Base-by-base conservation (phyloP, 2,113 vertebrate genomes). In the Gobius niger region DNA sequence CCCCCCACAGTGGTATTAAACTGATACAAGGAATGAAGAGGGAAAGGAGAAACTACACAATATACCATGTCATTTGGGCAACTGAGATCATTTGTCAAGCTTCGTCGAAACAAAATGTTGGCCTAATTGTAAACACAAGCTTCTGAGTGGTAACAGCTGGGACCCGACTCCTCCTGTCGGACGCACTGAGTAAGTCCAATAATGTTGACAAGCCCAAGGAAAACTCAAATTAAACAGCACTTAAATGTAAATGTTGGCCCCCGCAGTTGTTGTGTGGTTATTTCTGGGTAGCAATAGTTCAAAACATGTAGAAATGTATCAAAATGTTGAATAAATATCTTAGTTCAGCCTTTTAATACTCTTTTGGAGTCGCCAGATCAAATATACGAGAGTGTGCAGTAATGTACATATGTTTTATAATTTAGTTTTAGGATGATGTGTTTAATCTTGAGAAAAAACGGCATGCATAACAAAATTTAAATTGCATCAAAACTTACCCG, bases 401-500 rank as follows among this genome's bases (percentile, higher is more conserved):
- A 34, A 4, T 34, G 24, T 34, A 34, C 24, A 34, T 4, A 34
- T 34, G 24, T 34, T 34, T 34, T 34, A 34, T 2, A 34, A 34
- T 4, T 34, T 34, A 34, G 24, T 34, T 34, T 34, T 34, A 34
- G 24, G 24, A 34, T 34, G 24, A 34, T 34, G 24, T 34, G 3
- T 34, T 34, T 14, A 19, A 5, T 19, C 18, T 61, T 73, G 14
- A 65, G 11, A 79, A 64, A 66, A 60, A 64, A 56, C 57, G 67
- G 87, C 88, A 86, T 76, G 67, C 82, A 72, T 67, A 66, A 63
- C 66, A 82, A 44, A 49, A 47, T 52, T 13, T 2, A 73, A 57
- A 81, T 77, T 50, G 19, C 53, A 87, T 84, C 84, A 78, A 93
- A 95, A 97, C 97, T 98, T 90, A 98, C 97, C 97, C 92, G 95